Evolutionary conservation across 2,797 vertebrate species (phyloP), one percentile per base, ranked within the genome.

Genomic region (Acrossocheilus wenchowensis): DNA sequence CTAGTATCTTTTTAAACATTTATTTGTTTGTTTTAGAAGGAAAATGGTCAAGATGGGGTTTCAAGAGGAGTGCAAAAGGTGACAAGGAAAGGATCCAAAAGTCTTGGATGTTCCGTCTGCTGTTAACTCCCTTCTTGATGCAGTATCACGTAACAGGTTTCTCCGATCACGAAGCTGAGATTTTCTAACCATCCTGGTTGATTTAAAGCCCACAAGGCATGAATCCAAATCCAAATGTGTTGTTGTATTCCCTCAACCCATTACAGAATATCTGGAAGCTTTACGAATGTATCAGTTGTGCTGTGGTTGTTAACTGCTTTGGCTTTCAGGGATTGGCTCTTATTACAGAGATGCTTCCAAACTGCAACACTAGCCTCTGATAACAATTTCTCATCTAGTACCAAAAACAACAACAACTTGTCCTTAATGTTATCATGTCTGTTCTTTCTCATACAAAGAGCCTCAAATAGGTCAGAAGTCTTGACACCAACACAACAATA

Each of bases 391-490:
- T 57, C 41, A 50, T 84, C 30, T 77, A 36, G 30, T 41, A 77
- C 14, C 73, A 77, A 77, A 77, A 77, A 66, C 72, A 83, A 64
- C 81, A 83, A 30, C 34, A 57, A 81, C 10, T n/a, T 66, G 43
- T 77, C 10, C 43, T 77, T 39, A 75, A 62, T 74, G 41, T 78
- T 48, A 52, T 66, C 60, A 78, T 48, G 36, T 36, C 4, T 52
- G 41, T 74, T 75, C 41, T 83, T 75, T 83, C 7, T 62, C 6
- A n/a, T 23, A 23, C n/a, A 52, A 15, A 68, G 36, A 73, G 39
- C 45, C 17, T 68, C 34, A 83, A 84, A 43, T 81, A 66, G 87
- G 75, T 77, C 71, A 84, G 19, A 79, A 82, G 81, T 86, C 84
- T 45, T 78, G 75, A 87, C 50, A 43, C 15, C 50, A 21, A 34